Evolutionary conservation across 1,140 invertebrate genomes (phyloP).

Genomic region (Wasmannia auropunctata): DNA sequence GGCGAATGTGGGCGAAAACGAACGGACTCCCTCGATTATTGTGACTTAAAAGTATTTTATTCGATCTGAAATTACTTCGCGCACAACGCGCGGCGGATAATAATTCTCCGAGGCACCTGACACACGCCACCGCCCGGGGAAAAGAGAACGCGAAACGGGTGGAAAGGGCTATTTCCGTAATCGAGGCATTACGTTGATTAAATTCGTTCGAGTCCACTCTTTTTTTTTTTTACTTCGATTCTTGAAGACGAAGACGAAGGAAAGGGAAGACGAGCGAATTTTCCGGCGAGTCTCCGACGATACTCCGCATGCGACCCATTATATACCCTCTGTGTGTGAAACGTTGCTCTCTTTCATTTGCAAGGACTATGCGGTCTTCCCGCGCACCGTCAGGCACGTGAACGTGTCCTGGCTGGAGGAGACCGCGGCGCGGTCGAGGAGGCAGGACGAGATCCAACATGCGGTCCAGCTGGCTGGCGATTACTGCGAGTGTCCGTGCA

Average conservation of each 20-base stretch:
- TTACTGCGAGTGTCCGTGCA: slow-evolving; percentile 77
- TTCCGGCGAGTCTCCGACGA: background rate
- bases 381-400: slow-evolving; percentile 77
- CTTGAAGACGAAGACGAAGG: background rate
- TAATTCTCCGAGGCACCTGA: background rate
- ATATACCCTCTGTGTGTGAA: too few species aligned
- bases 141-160: background rate
- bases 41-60: background rate
- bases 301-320: background rate
- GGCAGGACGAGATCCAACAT: slow-evolving; percentile 54
- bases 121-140: background rate
- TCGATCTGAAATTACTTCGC: too few species aligned
- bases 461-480: slow-evolving; percentile 72
- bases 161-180: background rate
- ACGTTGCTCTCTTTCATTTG: background rate
- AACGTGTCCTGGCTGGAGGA: slow-evolving; percentile 78
- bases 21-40: background rate
- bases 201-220: background rate
- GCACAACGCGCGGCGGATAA: background rate
- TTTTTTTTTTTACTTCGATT: background rate
- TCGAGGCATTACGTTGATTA: background rate
- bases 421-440: slow-evolving; percentile 55
- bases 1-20: background rate
- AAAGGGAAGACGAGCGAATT: background rate
- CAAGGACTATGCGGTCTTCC: slow-evolving; percentile 69